Evolutionary conservation across 2,888 invertebrate species (phyloP).

Genomic region (Amphiduros pacificus): DNA sequence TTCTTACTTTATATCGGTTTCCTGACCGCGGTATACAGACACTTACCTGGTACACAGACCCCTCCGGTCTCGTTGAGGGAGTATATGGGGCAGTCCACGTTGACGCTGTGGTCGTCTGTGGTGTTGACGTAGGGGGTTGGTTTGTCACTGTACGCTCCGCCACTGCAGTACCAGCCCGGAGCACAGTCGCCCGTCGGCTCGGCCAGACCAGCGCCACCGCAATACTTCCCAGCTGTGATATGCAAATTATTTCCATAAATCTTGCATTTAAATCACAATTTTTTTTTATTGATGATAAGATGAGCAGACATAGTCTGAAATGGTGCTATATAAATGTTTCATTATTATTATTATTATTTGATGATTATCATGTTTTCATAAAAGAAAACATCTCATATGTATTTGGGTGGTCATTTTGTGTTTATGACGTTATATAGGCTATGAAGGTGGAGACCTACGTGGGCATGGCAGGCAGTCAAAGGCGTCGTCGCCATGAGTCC

Average conservation of each 20-base stretch:
- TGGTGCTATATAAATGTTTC: too few relatives aligned
- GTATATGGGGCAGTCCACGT: conserved; percentile 48
- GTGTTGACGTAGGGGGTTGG: conserved; percentile 42
- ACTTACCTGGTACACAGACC: conserved; percentile 49
- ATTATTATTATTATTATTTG: too few relatives aligned
- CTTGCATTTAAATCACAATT: too few relatives aligned
- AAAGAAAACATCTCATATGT: too few relatives aligned
- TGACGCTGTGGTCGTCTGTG: conserved; percentile 32
- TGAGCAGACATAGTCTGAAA: too few relatives aligned
- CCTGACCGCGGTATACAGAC: background rate
- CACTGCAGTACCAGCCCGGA: conserved; percentile 53
- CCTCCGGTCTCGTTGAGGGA: conserved; percentile 52
- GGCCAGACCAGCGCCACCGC: conserved; percentile 43
- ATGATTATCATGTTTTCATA: too few relatives aligned
- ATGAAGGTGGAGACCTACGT: conserved; percentile 34
- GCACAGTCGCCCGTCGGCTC: conserved; percentile 50
- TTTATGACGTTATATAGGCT: too few relatives aligned
- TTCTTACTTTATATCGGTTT: background rate
- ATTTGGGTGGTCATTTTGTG: too few relatives aligned
- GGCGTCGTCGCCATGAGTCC: conserved; percentile 37
- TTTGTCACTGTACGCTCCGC: conserved; percentile 47
- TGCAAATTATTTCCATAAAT: too few relatives aligned
- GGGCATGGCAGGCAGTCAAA: conserved; percentile 52
- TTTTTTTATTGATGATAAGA: too few relatives aligned
- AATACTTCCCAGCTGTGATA: conserved; percentile 49